Evolutionary conservation across 2,113 vertebrate genomes (phyloP), one percentile per base, ranked within the genome.

Genomic region (Cricetomys ansorgei): DNA sequence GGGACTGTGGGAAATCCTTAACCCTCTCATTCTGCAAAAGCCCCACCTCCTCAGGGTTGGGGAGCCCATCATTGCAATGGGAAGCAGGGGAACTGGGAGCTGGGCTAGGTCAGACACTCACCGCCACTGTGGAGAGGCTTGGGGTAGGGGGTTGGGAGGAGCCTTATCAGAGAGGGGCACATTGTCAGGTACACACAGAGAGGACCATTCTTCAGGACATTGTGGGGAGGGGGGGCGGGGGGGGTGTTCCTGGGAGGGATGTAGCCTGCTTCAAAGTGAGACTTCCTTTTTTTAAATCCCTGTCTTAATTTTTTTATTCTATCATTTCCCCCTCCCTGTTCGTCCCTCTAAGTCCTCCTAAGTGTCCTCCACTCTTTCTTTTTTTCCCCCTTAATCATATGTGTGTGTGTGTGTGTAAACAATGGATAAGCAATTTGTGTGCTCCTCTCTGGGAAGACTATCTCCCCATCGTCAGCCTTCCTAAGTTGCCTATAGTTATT

Each of bases 1-100:
- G 23, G 19, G 57, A 31, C 45, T 62, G 16, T 25, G 77, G 94
- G 94, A 53, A 92, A 92, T 94, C 65, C 6, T 91, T 97, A 53
- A 95, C 64, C 94, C 79, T 80, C 37, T 94, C 85, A 16, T 89
- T 45, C 48, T 69, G 40, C 89, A 45, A 12, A 59, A 50, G 16
- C 64, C 29, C 29, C 31, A 10, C 72, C 40, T 11, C 69, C 27
- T 17, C 5, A 2, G 72, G 55, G 7, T 12, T 75, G 59, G 69
- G 72, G 59, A 40, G 10, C 70, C 5, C 3, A 11, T 34, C 23
- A 48, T 67, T 64, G 55, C 57, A 50, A 2, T 45, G 25, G 77
- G 50, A 55, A 12, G 40, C 31, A 13, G 43, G 19, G 85, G 55
- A 34, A 31, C 29, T 5, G 2, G 2, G 16, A 40, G 25, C 15